Conservation (phyloP, 2,888 invertebrate species). For the Clanis bilineata region DNA sequence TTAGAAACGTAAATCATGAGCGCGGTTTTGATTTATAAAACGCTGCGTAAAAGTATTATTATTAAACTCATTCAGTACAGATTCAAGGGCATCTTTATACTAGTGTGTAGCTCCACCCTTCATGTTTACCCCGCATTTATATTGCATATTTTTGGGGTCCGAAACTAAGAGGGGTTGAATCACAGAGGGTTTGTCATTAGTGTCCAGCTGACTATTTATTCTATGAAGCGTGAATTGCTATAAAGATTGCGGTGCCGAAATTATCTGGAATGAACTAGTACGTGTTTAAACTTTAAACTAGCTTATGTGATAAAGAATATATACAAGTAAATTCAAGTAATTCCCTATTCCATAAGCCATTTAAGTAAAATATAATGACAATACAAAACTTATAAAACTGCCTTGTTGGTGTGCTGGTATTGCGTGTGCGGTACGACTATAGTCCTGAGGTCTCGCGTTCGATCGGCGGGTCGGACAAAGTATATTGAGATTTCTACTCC, state of each 20-base stretch:
- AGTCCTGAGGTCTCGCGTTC: too few relatives aligned
- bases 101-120: conserved; percentile 15
- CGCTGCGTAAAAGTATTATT: not conserved
- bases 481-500: too few relatives aligned
- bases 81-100: not conserved
- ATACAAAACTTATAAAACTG: too few relatives aligned
- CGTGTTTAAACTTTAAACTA: too few relatives aligned
- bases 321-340: too few relatives aligned
- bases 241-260: not conserved
- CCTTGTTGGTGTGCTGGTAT: too few relatives aligned
- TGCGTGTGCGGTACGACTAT: too few relatives aligned
- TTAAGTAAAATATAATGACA: too few relatives aligned
- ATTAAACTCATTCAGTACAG: not conserved
- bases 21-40: not conserved
- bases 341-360: too few relatives aligned
- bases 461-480: too few relatives aligned
- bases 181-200: conserved; percentile 11
- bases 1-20: not conserved
- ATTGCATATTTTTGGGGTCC: conserved; percentile 17
- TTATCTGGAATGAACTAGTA: not conserved
- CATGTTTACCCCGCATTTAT: conserved; percentile 9
- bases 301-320: too few relatives aligned
- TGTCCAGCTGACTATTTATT: not conserved
- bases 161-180: conserved; percentile 16
- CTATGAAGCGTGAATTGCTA: not conserved